Evolutionary conservation across 64 coral and sea anemone species (phyloP), one percentile per base, ranked within the genome.

Genomic region (Montipora cactus): DNA sequence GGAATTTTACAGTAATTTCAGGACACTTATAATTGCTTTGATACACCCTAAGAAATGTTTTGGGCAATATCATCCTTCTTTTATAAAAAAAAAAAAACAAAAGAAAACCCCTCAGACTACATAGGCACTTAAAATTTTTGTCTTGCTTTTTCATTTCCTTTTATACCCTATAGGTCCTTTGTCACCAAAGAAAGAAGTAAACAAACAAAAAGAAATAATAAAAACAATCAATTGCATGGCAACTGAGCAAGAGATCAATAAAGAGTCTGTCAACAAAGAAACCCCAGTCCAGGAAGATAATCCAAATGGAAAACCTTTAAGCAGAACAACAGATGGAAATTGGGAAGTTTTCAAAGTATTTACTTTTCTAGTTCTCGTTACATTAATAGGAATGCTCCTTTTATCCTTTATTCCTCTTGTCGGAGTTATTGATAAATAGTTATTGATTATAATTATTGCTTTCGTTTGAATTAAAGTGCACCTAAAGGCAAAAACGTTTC

Each of bases 181-280:
- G 18, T 12, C 66, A 49, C 15, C 46, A 7, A 71, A n/a, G 66
- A 47, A 51, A 69, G 23, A 72, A 23, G 61, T 45, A 18, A 84
- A 84, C 19, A 59, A 84, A 49, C 62, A 86, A 72, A 86, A 72
- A 72, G 23, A 62, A 44, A 9, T 68, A 50, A 46, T 49, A 45
- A 44, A 46, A 7, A 21, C 50, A 1, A 73, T 4, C n/a, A 15
- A 72, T 4, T 21, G 19, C 9, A 46, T 84, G 21, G 59, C 7
- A 64, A 44, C 49, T 18, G 46, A 49, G 49, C 44, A 86, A 86
- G 44, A 71, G 18, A 50, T 20, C 16, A 2, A 71, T 49, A 71
- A 86, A 50, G 9, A 71, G 19, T 49, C 61, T n/a, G 37, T 3
- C 11, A 48, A 84, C 45, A 7, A 46, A 44, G 7, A 5, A 37